Evolutionary conservation across 92 coral and sea anemone species (phyloP).

Genomic region (Metridium senile): DNA sequence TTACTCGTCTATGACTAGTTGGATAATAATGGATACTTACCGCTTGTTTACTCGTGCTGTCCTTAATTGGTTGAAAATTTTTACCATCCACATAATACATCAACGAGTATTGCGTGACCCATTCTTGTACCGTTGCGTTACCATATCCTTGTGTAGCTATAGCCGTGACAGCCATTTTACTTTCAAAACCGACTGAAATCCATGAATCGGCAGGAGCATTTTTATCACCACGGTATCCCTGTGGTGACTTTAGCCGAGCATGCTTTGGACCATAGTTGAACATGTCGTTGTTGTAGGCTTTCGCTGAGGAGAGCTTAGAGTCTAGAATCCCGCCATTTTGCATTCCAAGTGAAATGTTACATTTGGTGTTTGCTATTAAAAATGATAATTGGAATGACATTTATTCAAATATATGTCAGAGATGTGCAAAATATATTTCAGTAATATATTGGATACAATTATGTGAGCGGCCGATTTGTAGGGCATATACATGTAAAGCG

Average conservation of each 20-base stretch:
- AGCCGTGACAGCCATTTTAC: conserved; percentile 45
- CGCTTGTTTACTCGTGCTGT: neutral
- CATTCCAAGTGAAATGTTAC: conserved; percentile 51
- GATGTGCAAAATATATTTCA: no score
- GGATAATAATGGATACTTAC: neutral
- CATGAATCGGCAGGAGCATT: neutral
- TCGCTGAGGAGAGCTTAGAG: conserved; percentile 22
- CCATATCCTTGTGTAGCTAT: conserved; percentile 67
- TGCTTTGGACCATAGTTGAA: conserved; percentile 38
- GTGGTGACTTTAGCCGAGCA: conserved; percentile 41
- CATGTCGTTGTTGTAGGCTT: conserved; percentile 36
- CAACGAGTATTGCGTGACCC: conserved; percentile 44
- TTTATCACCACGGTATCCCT: conserved; percentile 43
- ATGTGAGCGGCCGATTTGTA: no score
- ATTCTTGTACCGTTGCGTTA: conserved; percentile 28
- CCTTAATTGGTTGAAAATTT: neutral
- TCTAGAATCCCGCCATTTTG: conserved; percentile 29
- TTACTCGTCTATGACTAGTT: no score
- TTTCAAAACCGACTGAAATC: conserved; percentile 26
- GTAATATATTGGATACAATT: no score
- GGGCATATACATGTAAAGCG: no score
- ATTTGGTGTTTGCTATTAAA: neutral
- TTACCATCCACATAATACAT: conserved; percentile 13
- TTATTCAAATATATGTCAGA: no score
- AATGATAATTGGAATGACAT: no score